Base-by-base conservation (phyloP, 2,797 vertebrate species). In the Dendrocincla tyrannina region DNA sequence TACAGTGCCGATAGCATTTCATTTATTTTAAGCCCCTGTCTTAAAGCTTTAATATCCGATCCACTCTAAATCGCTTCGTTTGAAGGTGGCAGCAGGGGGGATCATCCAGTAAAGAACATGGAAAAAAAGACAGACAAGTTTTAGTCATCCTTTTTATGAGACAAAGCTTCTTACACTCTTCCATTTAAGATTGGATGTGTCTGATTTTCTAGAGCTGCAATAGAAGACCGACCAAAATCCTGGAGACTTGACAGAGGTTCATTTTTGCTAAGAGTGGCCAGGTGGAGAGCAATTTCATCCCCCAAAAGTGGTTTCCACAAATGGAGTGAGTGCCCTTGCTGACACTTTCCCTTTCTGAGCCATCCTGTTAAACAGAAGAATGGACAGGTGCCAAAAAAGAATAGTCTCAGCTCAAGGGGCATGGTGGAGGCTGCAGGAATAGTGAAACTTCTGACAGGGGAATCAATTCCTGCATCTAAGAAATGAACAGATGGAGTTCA, bases 31-130 rank as follows among this genome's bases (percentile, higher is more conserved):
- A 95, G 93, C 18, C 69, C 74, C 30, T 8, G 22, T 89, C 91
- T 89, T 82, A 87, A 91, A 87, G 95, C 90, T 96, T 94, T 96
- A 87, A 83, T 94, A 93, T 74, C 78, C 37, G 60, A 59, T 85
- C 81, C 86, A 11, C 76, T 85, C 67, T 11, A 95, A 96, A 96
- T 77, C 75, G 5, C 86, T 53, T 76, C 56, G 16, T 89, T 88
- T 79, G 86, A 90, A 93, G 90, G 90, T 63, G 86, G 74, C 86
- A 93, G 86, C 53, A 84, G 84, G 77, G 35, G 50, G 32, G 70
- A 95, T 94, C 88, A 93, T 50, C 92, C 35, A 11, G 55, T 49
- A 56, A 92, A 93, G 64, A 85, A 81, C 88, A 91, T 0, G 23
- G 55, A 30, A 82, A 70, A 82, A 86, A 76, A 41, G 79, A 47